These are phyloP conservation scores for Drosophila peninsularis DNA, from an alignment of 2,888 invertebrate species.

Conservation along the genomic window DNA sequence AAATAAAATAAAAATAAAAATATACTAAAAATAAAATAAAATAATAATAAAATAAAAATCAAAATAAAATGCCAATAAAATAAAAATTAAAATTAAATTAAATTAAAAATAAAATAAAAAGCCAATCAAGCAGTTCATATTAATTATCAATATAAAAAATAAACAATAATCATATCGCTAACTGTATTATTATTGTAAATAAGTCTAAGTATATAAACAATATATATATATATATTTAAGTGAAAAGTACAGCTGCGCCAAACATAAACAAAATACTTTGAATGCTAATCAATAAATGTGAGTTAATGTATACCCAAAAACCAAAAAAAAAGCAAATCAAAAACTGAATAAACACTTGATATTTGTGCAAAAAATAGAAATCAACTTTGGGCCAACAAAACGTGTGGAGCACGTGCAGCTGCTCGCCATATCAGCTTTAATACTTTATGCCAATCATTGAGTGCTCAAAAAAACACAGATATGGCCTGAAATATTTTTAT, in stretches of 20 bases:
- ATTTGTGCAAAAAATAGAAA: slow-evolving; percentile 49
- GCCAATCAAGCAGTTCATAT: slow-evolving; percentile 15
- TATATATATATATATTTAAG: neutral
- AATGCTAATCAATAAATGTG: slow-evolving; percentile 61
- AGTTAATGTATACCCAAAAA: slow-evolving; percentile 59
- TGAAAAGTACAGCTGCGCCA: slow-evolving; percentile 58
- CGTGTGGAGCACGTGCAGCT: slow-evolving; percentile 63
- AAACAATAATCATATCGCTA: slow-evolving; percentile 56
- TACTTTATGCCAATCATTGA: slow-evolving; percentile 24
- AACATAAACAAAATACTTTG: slow-evolving; percentile 28
- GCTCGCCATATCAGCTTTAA: slow-evolving; percentile 1
- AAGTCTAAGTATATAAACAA: slow-evolving; percentile 16
- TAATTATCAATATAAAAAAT: neutral
- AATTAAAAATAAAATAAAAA: neutral
- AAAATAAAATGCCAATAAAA: too few species aligned
- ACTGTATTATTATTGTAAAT: slow-evolving; percentile 52
- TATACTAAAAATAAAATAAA: too few species aligned
- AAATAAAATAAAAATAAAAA: too few species aligned
- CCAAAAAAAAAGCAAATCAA: slow-evolving; percentile 1
- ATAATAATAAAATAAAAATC: too few species aligned
- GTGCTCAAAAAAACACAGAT: slow-evolving; percentile 7
- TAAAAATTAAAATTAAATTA: too few species aligned
- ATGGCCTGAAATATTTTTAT: neutral
- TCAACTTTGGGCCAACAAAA: slow-evolving; percentile 31
- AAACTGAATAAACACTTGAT: slow-evolving; percentile 47